A percentile compares a stretch with the other conserved stretches of the same genome.
These are phyloP conservation scores for Tapera naevia DNA, from an alignment of 2,797 vertebrate genomes.

Conservation along the genomic window DNA sequence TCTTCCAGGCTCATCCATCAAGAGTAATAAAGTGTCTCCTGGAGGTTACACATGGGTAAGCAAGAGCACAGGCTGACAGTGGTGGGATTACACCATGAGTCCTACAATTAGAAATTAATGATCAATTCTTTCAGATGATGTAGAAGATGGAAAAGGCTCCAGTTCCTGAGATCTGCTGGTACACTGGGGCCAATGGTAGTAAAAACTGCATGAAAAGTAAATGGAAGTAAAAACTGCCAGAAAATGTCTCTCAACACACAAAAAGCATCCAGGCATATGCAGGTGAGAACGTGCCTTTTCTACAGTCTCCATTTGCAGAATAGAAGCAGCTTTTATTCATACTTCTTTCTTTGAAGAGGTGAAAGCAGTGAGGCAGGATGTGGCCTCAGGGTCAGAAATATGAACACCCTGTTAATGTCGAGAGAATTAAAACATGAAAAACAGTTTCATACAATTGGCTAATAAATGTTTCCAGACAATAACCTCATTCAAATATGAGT, in stretches of 20 bases:
- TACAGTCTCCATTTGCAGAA: background rate
- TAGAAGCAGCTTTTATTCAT: background rate
- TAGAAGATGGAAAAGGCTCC: conserved; percentile 20
- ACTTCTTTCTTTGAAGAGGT: background rate
- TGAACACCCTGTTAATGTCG: background rate
- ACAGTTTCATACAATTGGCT: background rate
- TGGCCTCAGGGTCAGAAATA: conserved; percentile 1
- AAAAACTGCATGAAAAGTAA: background rate
- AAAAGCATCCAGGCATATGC: background rate
- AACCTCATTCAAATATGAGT: background rate
- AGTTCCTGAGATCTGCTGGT: background rate
- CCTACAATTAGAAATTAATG: conserved; percentile 61
- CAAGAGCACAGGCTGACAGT: background rate
- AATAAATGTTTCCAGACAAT: conserved; percentile 18
- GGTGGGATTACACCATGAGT: background rate
- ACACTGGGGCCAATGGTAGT: background rate
- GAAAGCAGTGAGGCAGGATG: background rate
- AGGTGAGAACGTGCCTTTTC: background rate
- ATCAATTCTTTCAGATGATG: conserved; percentile 12
- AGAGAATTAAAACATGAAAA: conserved; percentile 39
- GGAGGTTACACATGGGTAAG: conserved; percentile 44
- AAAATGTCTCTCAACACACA: background rate
- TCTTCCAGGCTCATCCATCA: conserved; percentile 59
- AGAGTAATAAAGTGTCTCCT: conserved; percentile 60
- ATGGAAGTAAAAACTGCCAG: background rate